A percentile compares a stretch with the other conserved stretches of the same genome.
phyloP scores from a whole-genome alignment of 2,888 invertebrate species.

The Liodrosophila aerea region DNA sequence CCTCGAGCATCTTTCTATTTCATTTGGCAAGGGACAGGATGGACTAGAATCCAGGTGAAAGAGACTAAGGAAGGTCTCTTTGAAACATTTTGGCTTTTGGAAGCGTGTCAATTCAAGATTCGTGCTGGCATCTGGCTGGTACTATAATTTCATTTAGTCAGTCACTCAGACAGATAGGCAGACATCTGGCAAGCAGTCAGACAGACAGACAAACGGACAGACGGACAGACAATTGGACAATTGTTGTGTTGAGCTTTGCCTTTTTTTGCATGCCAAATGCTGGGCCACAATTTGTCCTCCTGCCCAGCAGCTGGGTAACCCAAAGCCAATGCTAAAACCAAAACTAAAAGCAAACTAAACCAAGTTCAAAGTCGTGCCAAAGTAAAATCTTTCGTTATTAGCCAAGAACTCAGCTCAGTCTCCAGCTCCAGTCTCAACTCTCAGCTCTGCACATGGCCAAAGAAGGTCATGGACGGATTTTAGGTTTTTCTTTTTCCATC shows the following conservation, averaged over 20 bases:
- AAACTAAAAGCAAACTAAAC: conserved; percentile 39
- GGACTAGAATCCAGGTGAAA: conserved; percentile 4
- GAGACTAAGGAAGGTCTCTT: conserved; percentile 10
- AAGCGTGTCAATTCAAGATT: conserved; percentile 65
- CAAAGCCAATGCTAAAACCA: conserved; percentile 12
- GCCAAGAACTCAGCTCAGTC: conserved; percentile 33
- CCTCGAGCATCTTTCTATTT: conserved; percentile 62
- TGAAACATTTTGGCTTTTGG: conserved; percentile 18
- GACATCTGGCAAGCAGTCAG: conserved; percentile 15
- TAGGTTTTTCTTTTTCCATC: conserved; percentile 45
- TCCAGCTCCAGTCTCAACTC: conserved; percentile 13
- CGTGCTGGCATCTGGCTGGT: conserved; percentile 41
- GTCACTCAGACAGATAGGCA: conserved; percentile 21
- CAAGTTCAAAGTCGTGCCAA: conserved; percentile 79
- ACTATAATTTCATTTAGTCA: conserved; percentile 69
- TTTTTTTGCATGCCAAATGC: conserved; percentile 72
- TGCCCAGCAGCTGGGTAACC: conserved; percentile 33
- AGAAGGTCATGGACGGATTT: conserved; percentile 78
- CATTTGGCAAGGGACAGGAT: conserved; percentile 54
- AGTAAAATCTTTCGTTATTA: conserved; percentile 59
- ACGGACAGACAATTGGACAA: conserved; percentile 8
- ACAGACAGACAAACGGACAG: conserved; percentile 19
- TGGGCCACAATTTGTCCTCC: conserved; percentile 69
- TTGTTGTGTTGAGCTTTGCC: conserved; percentile 11
- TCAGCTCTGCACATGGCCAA: conserved; percentile 49